phyloP scores from a whole-genome alignment of 1,140 invertebrate species.

The Leptoteleia sp. region DNA sequence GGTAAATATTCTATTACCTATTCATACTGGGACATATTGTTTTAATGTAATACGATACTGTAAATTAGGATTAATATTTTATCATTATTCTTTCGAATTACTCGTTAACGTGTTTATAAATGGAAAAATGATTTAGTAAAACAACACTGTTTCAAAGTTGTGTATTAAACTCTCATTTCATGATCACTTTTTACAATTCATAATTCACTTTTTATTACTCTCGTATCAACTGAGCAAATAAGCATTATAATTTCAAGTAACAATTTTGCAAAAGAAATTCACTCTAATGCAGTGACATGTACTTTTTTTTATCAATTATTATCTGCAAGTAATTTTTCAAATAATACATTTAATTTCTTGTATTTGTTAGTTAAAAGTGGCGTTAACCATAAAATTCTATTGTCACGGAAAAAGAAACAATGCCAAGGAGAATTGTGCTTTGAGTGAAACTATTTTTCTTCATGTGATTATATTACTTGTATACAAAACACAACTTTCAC shows the following conservation, averaged over 20 bases:
- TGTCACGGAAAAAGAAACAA: too few relatives aligned
- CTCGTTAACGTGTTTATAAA: slow-evolving; percentile 33
- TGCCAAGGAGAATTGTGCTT: too few relatives aligned
- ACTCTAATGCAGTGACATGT: slow-evolving; percentile 23
- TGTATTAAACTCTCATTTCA: slow-evolving; percentile 36
- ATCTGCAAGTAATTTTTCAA: slow-evolving; percentile 41
- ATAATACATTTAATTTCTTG: slow-evolving; percentile 8
- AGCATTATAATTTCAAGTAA: slow-evolving; percentile 30
- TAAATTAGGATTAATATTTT: slow-evolving; percentile 48
- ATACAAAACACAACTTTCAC: too few relatives aligned
- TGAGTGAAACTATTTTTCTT: too few relatives aligned
- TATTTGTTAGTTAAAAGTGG: too few relatives aligned
- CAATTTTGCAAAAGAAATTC: slow-evolving; percentile 38
- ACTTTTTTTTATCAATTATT: slow-evolving; percentile 31
- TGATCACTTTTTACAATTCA: slow-evolving; percentile 50
- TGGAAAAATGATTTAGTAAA: slow-evolving; percentile 56
- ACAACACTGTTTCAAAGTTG: slow-evolving; percentile 13
- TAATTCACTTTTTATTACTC: slow-evolving; percentile 49
- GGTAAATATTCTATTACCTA: neutral
- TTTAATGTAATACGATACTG: slow-evolving; percentile 15
- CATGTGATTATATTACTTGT: too few relatives aligned
- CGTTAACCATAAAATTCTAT: too few relatives aligned
- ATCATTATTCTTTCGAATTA: slow-evolving; percentile 48
- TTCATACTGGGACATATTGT: slow-evolving; percentile 13
- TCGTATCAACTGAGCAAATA: slow-evolving; percentile 38